Percentiles rank a stretch among this genome's conserved stretches.
Evolutionary conservation across 1,140 invertebrate species (phyloP).

Genomic region (Brachionus angularis): DNA sequence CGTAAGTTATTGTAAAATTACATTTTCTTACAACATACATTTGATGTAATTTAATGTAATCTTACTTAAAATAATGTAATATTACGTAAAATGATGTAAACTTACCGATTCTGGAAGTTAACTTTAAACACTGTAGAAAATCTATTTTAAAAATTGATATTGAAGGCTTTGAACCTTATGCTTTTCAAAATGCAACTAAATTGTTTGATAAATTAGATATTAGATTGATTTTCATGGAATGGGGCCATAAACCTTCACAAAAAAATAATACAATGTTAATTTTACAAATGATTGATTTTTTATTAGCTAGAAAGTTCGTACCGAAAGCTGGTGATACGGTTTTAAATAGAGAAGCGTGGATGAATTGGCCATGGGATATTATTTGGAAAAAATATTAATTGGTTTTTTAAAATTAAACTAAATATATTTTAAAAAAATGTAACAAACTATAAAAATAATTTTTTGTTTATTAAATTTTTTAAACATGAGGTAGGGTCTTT

Average conservation of each 20-base stretch:
- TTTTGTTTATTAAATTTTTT: no score
- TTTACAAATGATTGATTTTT: conserved; percentile 22
- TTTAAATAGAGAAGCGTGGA: neutral
- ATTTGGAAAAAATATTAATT: conserved; percentile 9
- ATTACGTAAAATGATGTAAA: no score
- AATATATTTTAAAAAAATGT: neutral
- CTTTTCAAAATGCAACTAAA: neutral
- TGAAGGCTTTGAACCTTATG: conserved; percentile 18
- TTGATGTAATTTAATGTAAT: no score
- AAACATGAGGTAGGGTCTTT: no score
- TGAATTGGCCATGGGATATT: conserved; percentile 28
- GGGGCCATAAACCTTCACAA: neutral
- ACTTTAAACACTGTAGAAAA: no score
- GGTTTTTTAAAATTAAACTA: neutral
- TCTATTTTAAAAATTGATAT: no score
- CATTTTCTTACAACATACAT: no score
- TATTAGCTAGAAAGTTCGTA: neutral
- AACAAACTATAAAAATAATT: no score
- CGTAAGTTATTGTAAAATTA: no score
- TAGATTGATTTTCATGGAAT: conserved; percentile 28
- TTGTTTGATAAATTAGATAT: conserved; percentile 22
- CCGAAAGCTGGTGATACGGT: neutral
- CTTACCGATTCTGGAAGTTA: no score
- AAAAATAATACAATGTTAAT: neutral
- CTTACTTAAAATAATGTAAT: no score